Percentiles rank a stretch among this genome's conserved stretches.
phyloP scores from a whole-genome alignment of 2,888 invertebrate genomes.

The Hecatera dysodea region DNA sequence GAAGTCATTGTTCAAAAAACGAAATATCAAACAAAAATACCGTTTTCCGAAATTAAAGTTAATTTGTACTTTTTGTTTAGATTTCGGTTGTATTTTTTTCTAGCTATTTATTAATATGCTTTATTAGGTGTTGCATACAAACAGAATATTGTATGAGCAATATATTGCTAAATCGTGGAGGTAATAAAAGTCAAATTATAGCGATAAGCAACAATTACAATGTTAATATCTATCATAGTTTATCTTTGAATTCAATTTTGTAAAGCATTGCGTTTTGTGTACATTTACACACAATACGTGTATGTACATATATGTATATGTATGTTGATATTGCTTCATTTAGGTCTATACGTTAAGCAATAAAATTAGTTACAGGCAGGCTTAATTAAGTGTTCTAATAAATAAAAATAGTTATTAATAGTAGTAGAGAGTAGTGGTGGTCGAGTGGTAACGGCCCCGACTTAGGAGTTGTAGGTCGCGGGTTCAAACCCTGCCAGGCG shows the following conservation, averaged over 20 bases:
- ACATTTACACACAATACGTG: slow-evolving; percentile 1
- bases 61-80: no score
- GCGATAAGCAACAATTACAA: slow-evolving; percentile 3
- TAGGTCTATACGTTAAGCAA: background rate
- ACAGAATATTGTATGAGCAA: slow-evolving; percentile 19
- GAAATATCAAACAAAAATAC: no score
- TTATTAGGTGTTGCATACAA: background rate
- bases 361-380: background rate
- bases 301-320: no score
- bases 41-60: no score
- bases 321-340: slow-evolving; percentile 19
- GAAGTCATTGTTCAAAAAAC: no score
- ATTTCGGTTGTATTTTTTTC: no score
- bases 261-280: slow-evolving; percentile 18
- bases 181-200: slow-evolving; percentile 36
- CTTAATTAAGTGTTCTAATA: background rate
- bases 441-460: no score
- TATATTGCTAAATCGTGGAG: slow-evolving; percentile 32
- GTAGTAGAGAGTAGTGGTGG: no score
- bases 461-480: no score
- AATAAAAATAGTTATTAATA: no score
- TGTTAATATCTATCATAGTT: slow-evolving; percentile 24
- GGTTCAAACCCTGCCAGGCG: no score
- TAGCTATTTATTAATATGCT: no score
- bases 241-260: slow-evolving; percentile 31